Percentiles rank a stretch among this genome's conserved stretches.
Conservation (phyloP, 2,888 invertebrate species). For the Silvanus unidentatus region DNA sequence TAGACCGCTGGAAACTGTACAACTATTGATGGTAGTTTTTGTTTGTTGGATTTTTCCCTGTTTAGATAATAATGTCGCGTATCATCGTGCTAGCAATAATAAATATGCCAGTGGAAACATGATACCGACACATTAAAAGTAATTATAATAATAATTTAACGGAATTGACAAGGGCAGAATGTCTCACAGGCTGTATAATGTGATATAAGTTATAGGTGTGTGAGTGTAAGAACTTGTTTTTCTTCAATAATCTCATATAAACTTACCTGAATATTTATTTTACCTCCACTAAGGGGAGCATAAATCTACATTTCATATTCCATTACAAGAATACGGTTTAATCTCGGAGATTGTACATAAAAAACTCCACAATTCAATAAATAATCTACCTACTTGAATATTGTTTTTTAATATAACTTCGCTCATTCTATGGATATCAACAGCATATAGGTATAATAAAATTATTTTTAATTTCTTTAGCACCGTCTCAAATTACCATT, state of each 20-base stretch:
- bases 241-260: conserved; percentile 17
- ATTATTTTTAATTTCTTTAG: too few relatives aligned
- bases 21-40: too few relatives aligned
- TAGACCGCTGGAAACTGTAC: too few relatives aligned
- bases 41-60: too few relatives aligned
- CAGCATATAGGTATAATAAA: too few relatives aligned
- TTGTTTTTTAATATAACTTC: too few relatives aligned
- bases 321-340: too few relatives aligned
- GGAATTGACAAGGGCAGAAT: conserved; percentile 33
- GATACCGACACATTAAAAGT: conserved; percentile 43
- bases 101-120: conserved; percentile 42
- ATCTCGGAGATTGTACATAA: neutral
- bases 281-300: conserved; percentile 4
- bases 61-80: conserved; percentile 27
- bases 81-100: conserved; percentile 33
- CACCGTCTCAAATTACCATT: too few relatives aligned
- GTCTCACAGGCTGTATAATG: conserved; percentile 34
- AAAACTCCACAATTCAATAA: neutral
- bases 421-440: too few relatives aligned
- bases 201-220: conserved; percentile 3
- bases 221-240: conserved; percentile 11
- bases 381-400: too few relatives aligned
- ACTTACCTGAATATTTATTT: conserved; percentile 9
- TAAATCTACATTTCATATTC: conserved; percentile 1
- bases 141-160: conserved; percentile 44